These are phyloP conservation scores for Streptopelia turtur DNA, from an alignment of 2,797 vertebrate species.

Conservation along the genomic window DNA sequence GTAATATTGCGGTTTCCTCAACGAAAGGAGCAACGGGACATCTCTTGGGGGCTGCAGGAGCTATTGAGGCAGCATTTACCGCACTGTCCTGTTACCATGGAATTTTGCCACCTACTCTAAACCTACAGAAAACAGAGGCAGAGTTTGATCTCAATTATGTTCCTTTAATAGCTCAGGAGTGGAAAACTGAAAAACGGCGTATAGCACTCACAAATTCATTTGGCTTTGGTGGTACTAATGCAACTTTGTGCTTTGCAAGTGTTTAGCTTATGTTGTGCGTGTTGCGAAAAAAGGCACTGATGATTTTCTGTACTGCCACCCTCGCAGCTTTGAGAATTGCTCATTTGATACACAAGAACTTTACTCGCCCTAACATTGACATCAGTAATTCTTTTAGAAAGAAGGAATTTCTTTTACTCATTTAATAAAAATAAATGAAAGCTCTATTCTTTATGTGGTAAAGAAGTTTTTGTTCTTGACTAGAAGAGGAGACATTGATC, in stretches of 20 bases:
- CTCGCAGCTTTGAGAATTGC: neutral
- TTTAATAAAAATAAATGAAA: slow-evolving; percentile 14
- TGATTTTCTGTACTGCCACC: neutral
- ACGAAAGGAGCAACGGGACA: slow-evolving; percentile 97
- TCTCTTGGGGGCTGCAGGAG: slow-evolving; percentile 92
- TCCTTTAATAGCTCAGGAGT: slow-evolving; percentile 85
- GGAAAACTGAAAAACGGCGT: slow-evolving; percentile 79
- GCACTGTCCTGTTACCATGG: slow-evolving; percentile 88
- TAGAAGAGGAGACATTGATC: neutral
- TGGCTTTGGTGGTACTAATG: slow-evolving; percentile 97
- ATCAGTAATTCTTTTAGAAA: neutral
- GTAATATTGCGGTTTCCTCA: slow-evolving; percentile 87
- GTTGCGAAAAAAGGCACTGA: neutral
- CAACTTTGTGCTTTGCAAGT: slow-evolving; percentile 88
- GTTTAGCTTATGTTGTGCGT: neutral
- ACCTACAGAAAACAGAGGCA: slow-evolving; percentile 88
- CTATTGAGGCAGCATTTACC: slow-evolving; percentile 92
- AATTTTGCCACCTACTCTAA: slow-evolving; percentile 91
- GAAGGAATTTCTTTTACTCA: neutral
- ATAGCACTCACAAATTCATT: slow-evolving; percentile 95
- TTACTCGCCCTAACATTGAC: neutral
- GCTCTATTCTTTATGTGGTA: neutral
- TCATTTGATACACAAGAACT: neutral
- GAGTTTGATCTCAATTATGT: slow-evolving; percentile 94
- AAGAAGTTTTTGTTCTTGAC: neutral